These are phyloP conservation scores for Eucera pruinosa DNA, from an alignment of 2,888 invertebrate genomes.

Conservation along the genomic window DNA sequence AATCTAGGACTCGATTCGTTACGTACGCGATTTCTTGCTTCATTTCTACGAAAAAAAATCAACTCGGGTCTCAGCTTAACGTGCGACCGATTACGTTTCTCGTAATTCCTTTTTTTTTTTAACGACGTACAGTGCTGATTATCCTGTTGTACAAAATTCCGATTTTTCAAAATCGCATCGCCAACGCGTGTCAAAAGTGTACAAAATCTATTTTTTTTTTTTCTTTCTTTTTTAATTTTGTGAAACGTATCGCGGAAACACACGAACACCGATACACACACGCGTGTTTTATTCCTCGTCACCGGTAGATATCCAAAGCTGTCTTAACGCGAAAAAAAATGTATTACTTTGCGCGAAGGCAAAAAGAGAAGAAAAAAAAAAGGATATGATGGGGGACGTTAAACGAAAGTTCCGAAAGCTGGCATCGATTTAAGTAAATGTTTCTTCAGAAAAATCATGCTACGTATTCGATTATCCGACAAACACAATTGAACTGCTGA, in stretches of 20 bases:
- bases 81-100: background rate
- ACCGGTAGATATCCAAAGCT: background rate
- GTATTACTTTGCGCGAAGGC: conserved; percentile 19
- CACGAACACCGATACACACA: too few species aligned
- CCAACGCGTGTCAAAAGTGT: too few species aligned
- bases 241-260: too few species aligned
- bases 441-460: background rate
- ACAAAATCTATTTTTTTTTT: conserved; percentile 14
- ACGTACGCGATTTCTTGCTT: too few species aligned
- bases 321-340: background rate
- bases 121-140: background rate
- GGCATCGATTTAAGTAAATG: background rate
- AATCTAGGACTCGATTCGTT: conserved; percentile 4
- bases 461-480: background rate
- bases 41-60: background rate
- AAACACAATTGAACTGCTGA: too few species aligned
- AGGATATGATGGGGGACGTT: too few species aligned
- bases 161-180: too few species aligned
- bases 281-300: conserved; percentile 4
- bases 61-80: background rate
- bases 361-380: too few species aligned
- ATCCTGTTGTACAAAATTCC: background rate
- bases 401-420: background rate
- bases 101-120: background rate
- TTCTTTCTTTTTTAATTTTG: too few species aligned